Base-by-base conservation (phyloP, 2,888 invertebrate genomes). In the Myathropa florea region DNA sequence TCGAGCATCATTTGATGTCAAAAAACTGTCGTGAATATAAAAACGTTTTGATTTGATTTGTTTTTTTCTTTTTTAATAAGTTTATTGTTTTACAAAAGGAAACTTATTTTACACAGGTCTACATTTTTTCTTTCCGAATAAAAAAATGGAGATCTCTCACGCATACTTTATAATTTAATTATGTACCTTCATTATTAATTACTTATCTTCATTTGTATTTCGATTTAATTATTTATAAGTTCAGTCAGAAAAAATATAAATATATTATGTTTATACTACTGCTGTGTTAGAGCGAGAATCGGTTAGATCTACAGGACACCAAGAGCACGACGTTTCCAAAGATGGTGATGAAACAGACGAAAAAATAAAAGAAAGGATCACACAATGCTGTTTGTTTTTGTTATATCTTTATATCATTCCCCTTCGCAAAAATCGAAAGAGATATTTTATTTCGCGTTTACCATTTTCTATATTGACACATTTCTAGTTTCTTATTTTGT, bases 371-470 rank as follows among this genome's bases (percentile, higher is more conserved):
- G 71, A 63, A 77, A 72, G 6, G 39, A 63, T 23, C 24, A 60
- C 46, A 46, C 46, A 46, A 18, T 18, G 39, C n/a, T 39, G 14
- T 64, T 14, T 57, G 53, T 76, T 59, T 30, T 57, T 46, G 46
- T 75, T 65, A 64, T 67, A 68, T 75, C 24, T 57, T 57, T 57
- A 57, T 79, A 57, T 70, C 65, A 75, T 71, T 61, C 78, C 89
- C 89, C 92, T 91, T 92, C 91, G 90, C 91, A 92, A 92, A 89
- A 92, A 91, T 91, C 91, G 91, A 92, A 92, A 83, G 71, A 21
- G 60, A 46, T 46, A 12, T 73, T 86, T 83, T 83, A 86, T 86
- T 86, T 86, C 65, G 60, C 55, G 64, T 10, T 26, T 64, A 63
- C 61, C 65, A 64, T 55, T 53, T 33, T 70, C 46, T 75, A 30